Evolutionary conservation across 2,113 vertebrate genomes (phyloP).

Genomic region (Etia nguti): DNA sequence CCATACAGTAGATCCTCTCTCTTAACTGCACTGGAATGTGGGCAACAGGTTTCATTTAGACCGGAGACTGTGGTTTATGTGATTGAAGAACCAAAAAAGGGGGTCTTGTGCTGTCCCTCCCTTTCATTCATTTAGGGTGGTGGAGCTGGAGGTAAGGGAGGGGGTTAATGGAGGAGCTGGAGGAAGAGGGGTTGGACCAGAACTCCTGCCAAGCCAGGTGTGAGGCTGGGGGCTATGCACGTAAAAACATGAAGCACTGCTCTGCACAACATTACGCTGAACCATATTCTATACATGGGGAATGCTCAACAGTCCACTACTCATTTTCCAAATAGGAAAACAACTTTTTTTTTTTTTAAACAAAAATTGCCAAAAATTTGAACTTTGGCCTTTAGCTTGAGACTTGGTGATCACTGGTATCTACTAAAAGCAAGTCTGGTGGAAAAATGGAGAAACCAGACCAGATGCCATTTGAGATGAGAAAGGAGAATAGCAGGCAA

Average conservation of each 20-base stretch:
- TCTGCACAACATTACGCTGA: conserved; percentile 4
- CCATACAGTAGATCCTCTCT: conserved; percentile 5
- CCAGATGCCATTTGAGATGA: background rate
- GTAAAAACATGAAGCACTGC: conserved; percentile 55
- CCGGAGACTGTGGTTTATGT: conserved; percentile 3
- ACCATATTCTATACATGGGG: background rate
- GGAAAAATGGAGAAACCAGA: background rate
- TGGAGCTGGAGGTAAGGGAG: background rate
- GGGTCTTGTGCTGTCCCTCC: conserved; percentile 13
- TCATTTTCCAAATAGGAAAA: background rate
- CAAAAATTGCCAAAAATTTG: background rate
- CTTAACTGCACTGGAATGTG: conserved; percentile 25
- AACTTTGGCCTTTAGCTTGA: background rate
- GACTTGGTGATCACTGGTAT: background rate
- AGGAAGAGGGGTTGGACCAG: conserved; percentile 24
- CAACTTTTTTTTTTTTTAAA: background rate
- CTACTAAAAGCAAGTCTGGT: background rate
- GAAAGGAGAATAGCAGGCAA: background rate
- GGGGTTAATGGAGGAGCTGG: background rate
- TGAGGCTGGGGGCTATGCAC: conserved; percentile 65
- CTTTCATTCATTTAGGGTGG: background rate
- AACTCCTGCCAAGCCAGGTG: conserved; percentile 60
- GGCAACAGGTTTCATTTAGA: conserved; percentile 49
- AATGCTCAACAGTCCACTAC: background rate
- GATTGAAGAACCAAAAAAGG: conserved; percentile 7